Evolutionary conservation across 2,113 vertebrate species (phyloP).

Genomic region (Podarcis raffonei): DNA sequence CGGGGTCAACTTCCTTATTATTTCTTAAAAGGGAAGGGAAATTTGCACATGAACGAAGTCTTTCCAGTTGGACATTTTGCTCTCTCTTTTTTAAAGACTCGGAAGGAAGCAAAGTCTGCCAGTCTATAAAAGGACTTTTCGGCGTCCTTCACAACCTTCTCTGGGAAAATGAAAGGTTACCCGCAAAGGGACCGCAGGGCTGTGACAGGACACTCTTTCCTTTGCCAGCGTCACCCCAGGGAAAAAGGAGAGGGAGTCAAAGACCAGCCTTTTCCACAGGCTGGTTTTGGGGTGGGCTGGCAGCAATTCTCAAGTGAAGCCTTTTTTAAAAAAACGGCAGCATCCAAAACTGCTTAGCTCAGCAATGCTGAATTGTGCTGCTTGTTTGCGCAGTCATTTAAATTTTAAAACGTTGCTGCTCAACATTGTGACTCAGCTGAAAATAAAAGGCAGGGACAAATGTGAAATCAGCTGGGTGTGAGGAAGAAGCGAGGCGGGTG

Average conservation of each 20-base stretch:
- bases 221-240: constrained; percentile 51
- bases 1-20: constrained; percentile 62
- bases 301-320: neutral
- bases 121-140: constrained; percentile 53
- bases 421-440: neutral
- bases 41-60: constrained; percentile 67
- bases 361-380: neutral
- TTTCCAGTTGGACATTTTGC: constrained; percentile 60
- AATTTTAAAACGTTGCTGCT: neutral
- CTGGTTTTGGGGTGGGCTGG: neutral
- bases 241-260: neutral
- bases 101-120: constrained; percentile 64
- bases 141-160: constrained; percentile 63
- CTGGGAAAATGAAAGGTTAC: constrained; percentile 42
- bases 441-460: neutral
- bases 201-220: constrained; percentile 34
- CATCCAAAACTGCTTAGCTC: neutral
- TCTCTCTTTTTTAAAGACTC: constrained; percentile 61
- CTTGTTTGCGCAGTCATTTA: neutral
- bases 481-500: neutral
- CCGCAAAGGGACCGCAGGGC: constrained; percentile 29
- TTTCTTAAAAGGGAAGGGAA: constrained; percentile 39
- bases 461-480: neutral
- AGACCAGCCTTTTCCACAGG: neutral
- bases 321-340: neutral